Percentiles rank a stretch among this genome's conserved stretches.
Conservation (phyloP, 2,797 vertebrate species). For the Artibeus lituratus region DNA sequence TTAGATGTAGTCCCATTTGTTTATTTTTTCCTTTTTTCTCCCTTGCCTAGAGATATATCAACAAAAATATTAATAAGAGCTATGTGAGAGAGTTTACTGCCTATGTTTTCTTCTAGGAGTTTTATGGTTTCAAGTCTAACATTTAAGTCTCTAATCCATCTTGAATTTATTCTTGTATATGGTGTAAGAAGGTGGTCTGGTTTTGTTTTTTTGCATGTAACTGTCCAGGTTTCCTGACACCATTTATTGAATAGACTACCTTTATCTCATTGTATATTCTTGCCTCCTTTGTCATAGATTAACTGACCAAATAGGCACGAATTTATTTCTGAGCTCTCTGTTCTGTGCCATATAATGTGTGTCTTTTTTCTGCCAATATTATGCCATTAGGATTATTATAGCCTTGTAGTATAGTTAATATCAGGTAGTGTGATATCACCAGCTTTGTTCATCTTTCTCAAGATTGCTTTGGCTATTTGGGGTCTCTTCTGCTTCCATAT, state of each 20-base stretch:
- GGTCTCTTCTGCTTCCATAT: neutral
- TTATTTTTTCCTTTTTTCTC: neutral
- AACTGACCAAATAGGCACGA: neutral
- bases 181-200: neutral
- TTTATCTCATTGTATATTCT: neutral
- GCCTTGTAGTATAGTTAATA: neutral
- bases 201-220: neutral
- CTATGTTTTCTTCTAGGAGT: neutral
- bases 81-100: neutral
- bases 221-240: neutral
- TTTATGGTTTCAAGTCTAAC: neutral
- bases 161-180: neutral
- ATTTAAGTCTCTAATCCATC: neutral
- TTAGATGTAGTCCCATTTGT: neutral
- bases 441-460: neutral
- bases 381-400: neutral
- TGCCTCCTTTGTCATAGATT: neutral
- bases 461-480: neutral
- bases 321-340: neutral
- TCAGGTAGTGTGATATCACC: neutral
- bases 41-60: neutral
- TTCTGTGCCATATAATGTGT: neutral
- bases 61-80: neutral
- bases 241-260: neutral
- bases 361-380: neutral